Percentiles rank a stretch among this genome's conserved stretches.
Evolutionary conservation across 2,113 vertebrate species (phyloP).

Genomic region (Myanophis thanlyinensis): DNA sequence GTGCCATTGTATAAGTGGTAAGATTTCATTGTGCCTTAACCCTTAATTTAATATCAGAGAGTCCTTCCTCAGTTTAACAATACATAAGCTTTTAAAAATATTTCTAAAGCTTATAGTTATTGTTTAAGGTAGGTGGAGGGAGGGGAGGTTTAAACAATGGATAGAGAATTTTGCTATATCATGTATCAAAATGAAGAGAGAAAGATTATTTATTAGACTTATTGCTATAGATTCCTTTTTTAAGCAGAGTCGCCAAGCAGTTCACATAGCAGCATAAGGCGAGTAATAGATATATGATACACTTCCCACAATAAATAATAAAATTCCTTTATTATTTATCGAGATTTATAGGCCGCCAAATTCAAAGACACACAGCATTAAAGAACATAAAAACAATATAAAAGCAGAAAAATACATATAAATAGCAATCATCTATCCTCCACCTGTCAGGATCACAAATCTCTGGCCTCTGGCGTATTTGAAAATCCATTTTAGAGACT

Average conservation of each 20-base stretch:
- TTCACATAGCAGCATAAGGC: background rate
- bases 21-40: background rate
- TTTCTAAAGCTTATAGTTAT: background rate
- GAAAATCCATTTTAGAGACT: background rate
- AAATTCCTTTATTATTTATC: background rate
- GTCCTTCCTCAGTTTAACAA: background rate
- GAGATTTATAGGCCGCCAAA: background rate
- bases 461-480: background rate
- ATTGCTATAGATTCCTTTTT: background rate
- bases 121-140: background rate
- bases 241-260: background rate
- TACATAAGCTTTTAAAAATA: background rate
- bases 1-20: background rate
- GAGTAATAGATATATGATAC: background rate
- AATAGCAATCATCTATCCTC: background rate
- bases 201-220: background rate
- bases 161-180: background rate
- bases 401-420: background rate
- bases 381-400: background rate
- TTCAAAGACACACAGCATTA: background rate
- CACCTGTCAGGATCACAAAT: background rate
- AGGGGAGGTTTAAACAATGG: background rate
- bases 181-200: background rate
- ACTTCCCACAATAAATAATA: background rate
- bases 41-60: background rate